Conservation (phyloP, 2,113 vertebrate genomes). For the Beaufortia kweichowensis region DNA sequence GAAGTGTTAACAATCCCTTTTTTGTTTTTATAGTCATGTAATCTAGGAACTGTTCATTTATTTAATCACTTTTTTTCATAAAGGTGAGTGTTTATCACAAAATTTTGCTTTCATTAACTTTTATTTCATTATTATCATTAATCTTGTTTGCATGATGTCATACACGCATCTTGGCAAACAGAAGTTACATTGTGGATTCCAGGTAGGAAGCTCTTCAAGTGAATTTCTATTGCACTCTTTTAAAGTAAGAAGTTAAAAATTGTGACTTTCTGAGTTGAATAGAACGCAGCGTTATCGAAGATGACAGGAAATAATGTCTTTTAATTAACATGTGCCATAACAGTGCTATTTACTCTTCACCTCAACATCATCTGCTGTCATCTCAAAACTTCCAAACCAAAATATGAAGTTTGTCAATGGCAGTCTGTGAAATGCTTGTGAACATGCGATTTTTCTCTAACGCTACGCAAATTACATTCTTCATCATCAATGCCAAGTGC, state of each 20-base stretch:
- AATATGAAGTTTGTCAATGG: slow-evolving; percentile 56
- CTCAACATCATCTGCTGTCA: slow-evolving; percentile 3
- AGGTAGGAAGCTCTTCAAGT: background rate
- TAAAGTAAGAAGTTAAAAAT: background rate
- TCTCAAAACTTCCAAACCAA: background rate
- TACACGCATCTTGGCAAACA: background rate
- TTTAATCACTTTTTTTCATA: too few species aligned
- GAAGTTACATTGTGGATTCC: background rate
- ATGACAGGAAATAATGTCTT: background rate
- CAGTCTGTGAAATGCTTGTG: slow-evolving; percentile 39
- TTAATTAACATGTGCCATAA: slow-evolving; percentile 18
- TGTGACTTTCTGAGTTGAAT: background rate
- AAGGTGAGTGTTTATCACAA: too few species aligned
- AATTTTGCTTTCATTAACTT: background rate
- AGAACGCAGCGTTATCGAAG: slow-evolving; percentile 24
- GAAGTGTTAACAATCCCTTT: too few species aligned
- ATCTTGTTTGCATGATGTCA: background rate
- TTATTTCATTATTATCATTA: background rate
- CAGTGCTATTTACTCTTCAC: background rate
- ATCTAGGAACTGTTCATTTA: background rate
- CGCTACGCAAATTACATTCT: background rate
- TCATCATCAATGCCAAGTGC: slow-evolving; percentile 21
- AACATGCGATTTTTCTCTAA: slow-evolving; percentile 10
- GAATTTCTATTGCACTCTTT: background rate
- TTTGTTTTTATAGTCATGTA: background rate